These are phyloP conservation scores for Notarius quadriscutis DNA, from an alignment of 2,113 vertebrate genomes.

Conservation along the genomic window DNA sequence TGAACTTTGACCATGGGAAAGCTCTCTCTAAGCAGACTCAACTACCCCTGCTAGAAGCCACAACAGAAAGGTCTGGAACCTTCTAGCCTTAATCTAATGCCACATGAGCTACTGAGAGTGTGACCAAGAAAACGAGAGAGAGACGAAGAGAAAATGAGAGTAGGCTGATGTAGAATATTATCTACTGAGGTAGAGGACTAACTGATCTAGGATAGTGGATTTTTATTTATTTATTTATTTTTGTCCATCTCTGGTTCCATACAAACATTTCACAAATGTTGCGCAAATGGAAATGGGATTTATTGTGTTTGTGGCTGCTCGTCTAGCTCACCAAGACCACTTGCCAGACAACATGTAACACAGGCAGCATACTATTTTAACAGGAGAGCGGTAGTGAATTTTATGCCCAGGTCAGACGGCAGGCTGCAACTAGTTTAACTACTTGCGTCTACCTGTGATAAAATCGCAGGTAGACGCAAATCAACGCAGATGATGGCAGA, in stretches of 20 bases:
- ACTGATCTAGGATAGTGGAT: background rate
- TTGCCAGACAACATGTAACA: background rate
- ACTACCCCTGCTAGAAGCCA: background rate
- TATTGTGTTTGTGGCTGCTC: background rate
- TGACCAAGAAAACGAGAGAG: background rate
- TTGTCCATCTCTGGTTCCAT: too few relatives aligned
- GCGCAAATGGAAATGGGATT: background rate
- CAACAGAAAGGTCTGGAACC: background rate
- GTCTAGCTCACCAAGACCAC: background rate
- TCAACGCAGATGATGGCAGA: too few relatives aligned
- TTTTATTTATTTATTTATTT: background rate
- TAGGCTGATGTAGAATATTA: background rate
- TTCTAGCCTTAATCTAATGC: background rate
- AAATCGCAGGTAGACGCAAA: too few relatives aligned
- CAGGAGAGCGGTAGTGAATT: background rate
- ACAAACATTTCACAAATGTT: background rate
- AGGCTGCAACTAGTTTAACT: too few relatives aligned
- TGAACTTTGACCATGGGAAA: constrained; percentile 4
- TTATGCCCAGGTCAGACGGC: too few relatives aligned
- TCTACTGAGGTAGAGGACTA: too few relatives aligned
- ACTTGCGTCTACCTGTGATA: too few relatives aligned
- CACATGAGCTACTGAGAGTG: background rate
- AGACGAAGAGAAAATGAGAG: background rate
- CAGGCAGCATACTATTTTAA: background rate
- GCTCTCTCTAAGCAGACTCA: background rate